Base-by-base conservation (phyloP, 2,113 vertebrate genomes). In the Phycodurus eques region DNA sequence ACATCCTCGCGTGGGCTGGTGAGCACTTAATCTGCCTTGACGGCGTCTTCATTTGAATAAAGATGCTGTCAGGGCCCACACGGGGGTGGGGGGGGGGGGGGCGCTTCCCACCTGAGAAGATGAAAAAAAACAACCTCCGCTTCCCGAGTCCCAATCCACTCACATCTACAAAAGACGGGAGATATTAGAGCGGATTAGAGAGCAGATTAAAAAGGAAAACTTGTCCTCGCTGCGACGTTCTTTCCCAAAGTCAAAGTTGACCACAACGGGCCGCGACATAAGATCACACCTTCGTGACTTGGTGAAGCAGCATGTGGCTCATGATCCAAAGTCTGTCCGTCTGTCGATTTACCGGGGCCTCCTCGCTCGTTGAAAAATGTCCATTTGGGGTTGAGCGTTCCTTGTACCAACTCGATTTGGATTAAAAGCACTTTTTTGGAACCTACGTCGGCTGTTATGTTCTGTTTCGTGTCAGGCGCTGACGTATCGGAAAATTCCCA, bases 261-360 rank as follows among this genome's bases (percentile, higher is more conserved):
- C 49, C 6, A 51, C 17, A 51, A 8, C 17, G 19, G 49, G 17
- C 8, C 3, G 1, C 15, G 1, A 51, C 2, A 56, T 22, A 8
- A 10, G n/a, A 22, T 6, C 35, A 6, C 35, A 27, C 27, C 27
- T 27, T 27, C 27, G 20, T 53, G 51, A 95, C 89, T 96, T 94
- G 94, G 74, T 94, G 93, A 44, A 94, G 93, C 80, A 8, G 57
- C 39, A 43, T 94, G 92, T 43, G 92, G 91, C 61, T 92, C 67
- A 93, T 92, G 8, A 33, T 76, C 92, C 93, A 72, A 19, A 49
- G 15, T 1, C 47, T 5, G 47, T 27, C 27, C 27, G 27, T 27
- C 27, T 27, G 27, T 27, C 27, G 27, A 39, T 39, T 6, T 39
- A 39, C 35, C 4, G 35, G 4, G 35, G 35, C 35, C 35, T 39